phyloP scores from a whole-genome alignment of 2,888 invertebrate species.

The Calliopum simillimum region DNA sequence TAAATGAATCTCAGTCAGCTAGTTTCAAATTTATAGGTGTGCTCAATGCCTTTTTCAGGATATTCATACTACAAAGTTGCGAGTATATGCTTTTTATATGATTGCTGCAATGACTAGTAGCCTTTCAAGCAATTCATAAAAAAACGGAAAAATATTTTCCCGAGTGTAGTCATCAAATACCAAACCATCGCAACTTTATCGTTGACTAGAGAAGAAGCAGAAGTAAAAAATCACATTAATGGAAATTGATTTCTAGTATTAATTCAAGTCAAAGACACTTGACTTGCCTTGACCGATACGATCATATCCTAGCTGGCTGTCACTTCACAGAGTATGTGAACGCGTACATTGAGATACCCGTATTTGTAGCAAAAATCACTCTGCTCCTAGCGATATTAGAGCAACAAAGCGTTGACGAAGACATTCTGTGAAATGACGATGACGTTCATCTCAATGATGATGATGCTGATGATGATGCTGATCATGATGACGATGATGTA shows the following conservation, averaged over 20 bases:
- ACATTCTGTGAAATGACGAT: not conserved
- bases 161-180: too few species aligned
- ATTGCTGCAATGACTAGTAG: too few species aligned
- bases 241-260: slow-evolving; percentile 36
- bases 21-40: too few species aligned
- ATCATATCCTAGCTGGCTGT: not conserved
- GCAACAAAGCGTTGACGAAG: not conserved
- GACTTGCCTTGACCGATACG: slow-evolving; percentile 28
- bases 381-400: not conserved
- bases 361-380: not conserved
- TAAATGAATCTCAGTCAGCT: too few species aligned
- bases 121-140: too few species aligned
- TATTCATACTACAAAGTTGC: too few species aligned
- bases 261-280: slow-evolving; percentile 26
- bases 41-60: too few species aligned
- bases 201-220: not conserved
- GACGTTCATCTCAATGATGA: not conserved
- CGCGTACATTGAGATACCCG: not conserved
- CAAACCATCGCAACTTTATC: not conserved
- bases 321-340: not conserved
- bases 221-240: slow-evolving; percentile 31
- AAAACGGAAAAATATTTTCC: too few species aligned
- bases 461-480: not conserved
- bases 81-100: too few species aligned
- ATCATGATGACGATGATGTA: slow-evolving; percentile 19